phyloP scores from a whole-genome alignment of 2,113 vertebrate species.

The Podocnemis expansa region DNA sequence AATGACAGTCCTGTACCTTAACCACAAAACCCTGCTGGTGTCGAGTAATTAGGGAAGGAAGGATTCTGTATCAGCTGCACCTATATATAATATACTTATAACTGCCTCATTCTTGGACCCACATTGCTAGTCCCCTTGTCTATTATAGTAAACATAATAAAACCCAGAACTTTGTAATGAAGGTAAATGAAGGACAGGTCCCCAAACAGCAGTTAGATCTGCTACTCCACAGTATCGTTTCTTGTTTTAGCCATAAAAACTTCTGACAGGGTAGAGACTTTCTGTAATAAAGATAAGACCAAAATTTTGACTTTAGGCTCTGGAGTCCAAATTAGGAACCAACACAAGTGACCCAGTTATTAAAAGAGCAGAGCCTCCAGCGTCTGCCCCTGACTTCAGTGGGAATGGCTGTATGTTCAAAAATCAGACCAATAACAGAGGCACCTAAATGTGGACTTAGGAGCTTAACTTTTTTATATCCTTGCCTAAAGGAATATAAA shows the following conservation, averaged over 20 bases:
- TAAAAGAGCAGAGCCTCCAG: background rate
- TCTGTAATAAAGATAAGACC: background rate
- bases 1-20: background rate
- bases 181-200: background rate
- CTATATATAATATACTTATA: background rate
- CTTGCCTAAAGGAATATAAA: background rate
- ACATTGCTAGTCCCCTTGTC: background rate
- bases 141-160: background rate
- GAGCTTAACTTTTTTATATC: background rate
- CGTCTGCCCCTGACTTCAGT: background rate
- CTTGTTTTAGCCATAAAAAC: background rate
- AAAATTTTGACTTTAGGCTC: background rate
- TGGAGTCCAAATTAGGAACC: background rate
- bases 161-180: slow-evolving; percentile 6
- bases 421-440: background rate
- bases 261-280: background rate
- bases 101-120: background rate
- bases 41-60: background rate
- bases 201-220: background rate
- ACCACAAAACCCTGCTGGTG: background rate
- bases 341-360: background rate
- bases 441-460: background rate
- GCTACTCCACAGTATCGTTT: background rate
- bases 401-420: background rate
- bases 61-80: background rate